A percentile compares a stretch with the other conserved stretches of the same genome.
These are phyloP conservation scores for Enteromius mattozi DNA, from an alignment of 2,797 vertebrate species.

Conservation along the genomic window DNA sequence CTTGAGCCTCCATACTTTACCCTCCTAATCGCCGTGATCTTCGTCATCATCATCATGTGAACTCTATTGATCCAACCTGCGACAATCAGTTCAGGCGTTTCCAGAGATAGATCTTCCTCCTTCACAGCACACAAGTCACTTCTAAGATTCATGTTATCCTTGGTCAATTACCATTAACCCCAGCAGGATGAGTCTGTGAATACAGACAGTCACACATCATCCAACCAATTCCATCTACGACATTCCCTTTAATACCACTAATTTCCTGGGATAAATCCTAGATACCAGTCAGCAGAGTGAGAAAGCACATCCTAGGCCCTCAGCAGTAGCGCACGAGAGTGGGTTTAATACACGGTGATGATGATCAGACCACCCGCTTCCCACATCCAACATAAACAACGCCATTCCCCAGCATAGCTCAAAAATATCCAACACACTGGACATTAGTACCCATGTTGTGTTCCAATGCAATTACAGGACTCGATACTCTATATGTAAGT, in stretches of 20 bases:
- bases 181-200: not conserved
- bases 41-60: not conserved
- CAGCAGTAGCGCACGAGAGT: not conserved
- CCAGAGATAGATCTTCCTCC: not conserved
- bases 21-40: not conserved
- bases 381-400: not conserved
- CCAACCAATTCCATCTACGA: not conserved
- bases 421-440: not conserved
- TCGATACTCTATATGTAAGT: not conserved
- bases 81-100: not conserved
- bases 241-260: not conserved
- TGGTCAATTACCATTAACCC: slow-evolving; percentile 29
- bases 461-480: not conserved
- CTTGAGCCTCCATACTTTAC: not conserved
- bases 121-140: not conserved
- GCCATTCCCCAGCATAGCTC: not conserved
- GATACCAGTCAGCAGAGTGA: not conserved
- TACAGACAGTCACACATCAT: slow-evolving; percentile 5
- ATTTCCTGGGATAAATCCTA: not conserved
- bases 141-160: slow-evolving; percentile 28
- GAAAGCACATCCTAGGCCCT: not conserved
- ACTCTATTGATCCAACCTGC: slow-evolving; percentile 8
- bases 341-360: not conserved
- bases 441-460: not conserved
- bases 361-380: not conserved